phyloP scores from a whole-genome alignment of 2,888 invertebrate species.

The Pharmacophagus antenor region DNA sequence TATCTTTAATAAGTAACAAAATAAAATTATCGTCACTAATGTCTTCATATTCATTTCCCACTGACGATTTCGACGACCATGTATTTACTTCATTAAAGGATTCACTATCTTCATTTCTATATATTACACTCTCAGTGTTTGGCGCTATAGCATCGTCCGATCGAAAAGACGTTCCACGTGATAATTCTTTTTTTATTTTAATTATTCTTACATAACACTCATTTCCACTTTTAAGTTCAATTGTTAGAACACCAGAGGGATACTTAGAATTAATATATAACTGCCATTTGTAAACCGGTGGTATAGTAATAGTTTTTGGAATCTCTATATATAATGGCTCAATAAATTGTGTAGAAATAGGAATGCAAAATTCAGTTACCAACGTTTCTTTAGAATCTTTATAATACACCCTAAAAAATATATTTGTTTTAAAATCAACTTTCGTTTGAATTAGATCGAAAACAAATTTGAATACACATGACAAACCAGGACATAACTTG shows the following conservation, averaged over 20 bases:
- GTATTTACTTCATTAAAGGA: slow-evolving; percentile 30
- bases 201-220: slow-evolving; percentile 50
- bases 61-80: slow-evolving; percentile 7
- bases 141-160: slow-evolving; percentile 43
- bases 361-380: slow-evolving; percentile 43
- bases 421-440: slow-evolving; percentile 44
- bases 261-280: slow-evolving; percentile 45
- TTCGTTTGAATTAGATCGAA: slow-evolving; percentile 45
- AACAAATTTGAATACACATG: slow-evolving; percentile 47
- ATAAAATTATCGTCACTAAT: slow-evolving; percentile 38
- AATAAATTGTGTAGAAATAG: slow-evolving; percentile 46
- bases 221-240: slow-evolving; percentile 45
- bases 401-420: slow-evolving; percentile 36
- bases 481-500: slow-evolving; percentile 58
- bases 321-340: slow-evolving; percentile 40
- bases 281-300: slow-evolving; percentile 60
- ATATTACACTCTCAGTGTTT: slow-evolving; percentile 44
- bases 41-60: neutral
- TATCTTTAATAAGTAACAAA: slow-evolving; percentile 42
- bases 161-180: slow-evolving; percentile 35
- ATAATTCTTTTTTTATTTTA: slow-evolving; percentile 46
- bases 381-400: slow-evolving; percentile 7
- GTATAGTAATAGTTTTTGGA: slow-evolving; percentile 48
- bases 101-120: slow-evolving; percentile 41
- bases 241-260: slow-evolving; percentile 46